Evolutionary conservation across 2,113 vertebrate genomes (phyloP).

Genomic region (Clarias magur): DNA sequence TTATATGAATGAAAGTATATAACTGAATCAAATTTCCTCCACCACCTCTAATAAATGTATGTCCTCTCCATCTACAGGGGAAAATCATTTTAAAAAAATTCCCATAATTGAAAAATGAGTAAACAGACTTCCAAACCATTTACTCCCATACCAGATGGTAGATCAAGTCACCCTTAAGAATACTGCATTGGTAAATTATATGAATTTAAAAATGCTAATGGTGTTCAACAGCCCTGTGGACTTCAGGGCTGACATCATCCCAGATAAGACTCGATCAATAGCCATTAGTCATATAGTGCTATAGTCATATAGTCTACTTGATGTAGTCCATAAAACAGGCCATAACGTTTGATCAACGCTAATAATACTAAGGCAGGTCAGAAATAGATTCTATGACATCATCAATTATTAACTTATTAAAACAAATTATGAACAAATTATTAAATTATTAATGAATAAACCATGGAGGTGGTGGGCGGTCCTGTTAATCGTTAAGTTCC

Average conservation of each 20-base stretch:
- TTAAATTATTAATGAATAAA: too few relatives aligned
- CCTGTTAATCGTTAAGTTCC: too few relatives aligned
- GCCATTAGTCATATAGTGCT: conserved; percentile 17
- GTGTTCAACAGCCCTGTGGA: neutral
- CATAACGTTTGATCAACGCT: neutral
- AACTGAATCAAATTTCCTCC: too few relatives aligned
- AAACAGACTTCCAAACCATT: neutral
- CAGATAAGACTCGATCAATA: conserved; percentile 27
- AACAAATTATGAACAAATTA: too few relatives aligned
- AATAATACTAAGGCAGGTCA: neutral
- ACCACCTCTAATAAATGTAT: neutral
- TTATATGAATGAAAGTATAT: too few relatives aligned
- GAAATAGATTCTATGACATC: neutral
- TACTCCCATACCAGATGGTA: neutral
- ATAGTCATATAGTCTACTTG: neutral
- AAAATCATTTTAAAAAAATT: too few relatives aligned
- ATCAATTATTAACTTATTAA: neutral
- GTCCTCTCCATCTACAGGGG: too few relatives aligned
- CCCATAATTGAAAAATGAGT: neutral
- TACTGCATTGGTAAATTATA: neutral
- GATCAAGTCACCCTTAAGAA: neutral
- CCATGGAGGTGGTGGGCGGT: too few relatives aligned
- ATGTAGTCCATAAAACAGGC: neutral
- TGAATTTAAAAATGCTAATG: neutral
- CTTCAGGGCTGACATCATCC: neutral